A percentile compares a stretch with the other conserved stretches of the same genome.
Conservation (phyloP, 1,140 invertebrate species). For the Arion vulgaris region DNA sequence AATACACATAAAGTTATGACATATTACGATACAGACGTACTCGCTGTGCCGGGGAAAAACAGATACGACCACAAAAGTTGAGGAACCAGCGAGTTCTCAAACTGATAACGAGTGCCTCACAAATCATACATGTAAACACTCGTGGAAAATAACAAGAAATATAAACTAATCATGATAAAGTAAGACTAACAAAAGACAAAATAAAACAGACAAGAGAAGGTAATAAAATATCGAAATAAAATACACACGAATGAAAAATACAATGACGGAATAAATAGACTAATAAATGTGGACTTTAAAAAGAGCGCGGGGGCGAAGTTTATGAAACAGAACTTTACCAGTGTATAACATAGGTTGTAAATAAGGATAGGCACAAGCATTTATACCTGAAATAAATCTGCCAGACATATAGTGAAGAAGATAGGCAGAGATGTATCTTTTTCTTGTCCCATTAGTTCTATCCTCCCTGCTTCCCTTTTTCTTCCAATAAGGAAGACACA, state of each 20-base stretch:
- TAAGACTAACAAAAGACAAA: background rate
- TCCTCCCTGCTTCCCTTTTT: too few relatives aligned
- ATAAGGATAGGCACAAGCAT: background rate
- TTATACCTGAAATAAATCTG: background rate
- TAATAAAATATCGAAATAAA: background rate
- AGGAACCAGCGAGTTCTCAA: background rate
- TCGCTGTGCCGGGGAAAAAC: background rate
- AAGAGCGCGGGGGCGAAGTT: background rate
- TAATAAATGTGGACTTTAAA: background rate
- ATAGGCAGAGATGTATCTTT: background rate
- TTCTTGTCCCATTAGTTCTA: background rate
- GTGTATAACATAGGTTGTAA: background rate
- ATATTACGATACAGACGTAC: background rate
- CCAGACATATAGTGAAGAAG: background rate
- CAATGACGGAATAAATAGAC: background rate
- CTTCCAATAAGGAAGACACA: background rate
- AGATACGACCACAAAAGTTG: background rate
- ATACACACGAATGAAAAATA: background rate
- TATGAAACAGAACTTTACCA: background rate
- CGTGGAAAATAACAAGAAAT: background rate
- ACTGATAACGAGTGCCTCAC: background rate
- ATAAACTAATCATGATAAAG: background rate
- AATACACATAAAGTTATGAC: background rate
- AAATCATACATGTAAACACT: background rate
- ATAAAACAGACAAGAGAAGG: background rate